These are phyloP conservation scores for Rhynchotus rufescens DNA, from an alignment of 2,797 vertebrate genomes.

Conservation along the genomic window DNA sequence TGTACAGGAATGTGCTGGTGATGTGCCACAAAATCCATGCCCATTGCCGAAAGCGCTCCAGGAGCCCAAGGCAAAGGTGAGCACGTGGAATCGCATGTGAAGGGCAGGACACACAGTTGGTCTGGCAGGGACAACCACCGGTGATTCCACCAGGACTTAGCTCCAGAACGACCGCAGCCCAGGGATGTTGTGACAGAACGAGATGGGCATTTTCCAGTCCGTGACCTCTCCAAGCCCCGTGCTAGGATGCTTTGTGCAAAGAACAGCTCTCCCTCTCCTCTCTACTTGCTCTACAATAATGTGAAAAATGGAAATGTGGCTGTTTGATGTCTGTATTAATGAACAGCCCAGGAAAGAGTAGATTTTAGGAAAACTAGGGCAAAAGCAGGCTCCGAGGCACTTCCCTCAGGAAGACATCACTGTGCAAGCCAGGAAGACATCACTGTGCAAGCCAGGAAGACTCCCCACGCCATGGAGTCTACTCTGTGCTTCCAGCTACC, in stretches of 20 bases:
- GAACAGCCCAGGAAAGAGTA: neutral
- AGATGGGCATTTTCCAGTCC: neutral
- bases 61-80: neutral
- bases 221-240: neutral
- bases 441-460: neutral
- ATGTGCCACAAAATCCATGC: neutral
- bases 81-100: neutral
- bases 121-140: neutral
- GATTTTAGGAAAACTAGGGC: neutral
- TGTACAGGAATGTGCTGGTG: neutral
- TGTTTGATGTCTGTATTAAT: neutral
- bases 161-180: neutral
- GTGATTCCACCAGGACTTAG: neutral
- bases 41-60: neutral
- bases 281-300: neutral
- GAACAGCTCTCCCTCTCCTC: neutral
- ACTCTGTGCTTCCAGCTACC: neutral
- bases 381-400: neutral
- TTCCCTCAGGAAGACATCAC: neutral
- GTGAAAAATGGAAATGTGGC: neutral
- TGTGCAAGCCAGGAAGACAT: neutral
- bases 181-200: neutral
- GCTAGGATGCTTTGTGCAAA: neutral
- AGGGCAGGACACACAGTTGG: neutral
- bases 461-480: neutral